Evolutionary conservation across 2,888 invertebrate species (phyloP), one percentile per base, ranked within the genome.

Genomic region (Heteromyza rotundicornis): DNA sequence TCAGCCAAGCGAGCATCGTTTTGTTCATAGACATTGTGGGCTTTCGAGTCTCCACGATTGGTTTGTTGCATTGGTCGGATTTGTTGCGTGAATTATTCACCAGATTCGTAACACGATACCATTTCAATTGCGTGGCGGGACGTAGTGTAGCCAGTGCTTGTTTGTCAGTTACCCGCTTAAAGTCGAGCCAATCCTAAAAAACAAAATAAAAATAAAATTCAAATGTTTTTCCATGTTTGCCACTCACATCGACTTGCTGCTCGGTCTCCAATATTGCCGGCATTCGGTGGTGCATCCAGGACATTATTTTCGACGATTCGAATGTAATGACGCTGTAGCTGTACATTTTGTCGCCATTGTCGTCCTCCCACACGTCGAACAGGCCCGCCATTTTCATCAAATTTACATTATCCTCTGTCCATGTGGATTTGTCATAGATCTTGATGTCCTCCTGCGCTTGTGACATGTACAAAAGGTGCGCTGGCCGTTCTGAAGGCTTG

Each of bases 271-370:
- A 84, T 71, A 94, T 86, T n/a, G 92, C 90, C 60, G 94, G 94
- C 87, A 90, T 89, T 75, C 94, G 86, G 72, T 92, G 89, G 83
- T 94, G 94, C 56, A 94, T 83, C 90, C 90, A 91, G 32, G 87
- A 85, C 66, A 92, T 79, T 16, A 87, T 85, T 36, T 85, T 80
- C 66, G 89, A 89, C 0, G 92, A 88, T 49, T 90, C 89, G 85
- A 89, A 91, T 16, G 94, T 94, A 52, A 94, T 89, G 1, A 94
- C 85, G 50, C 90, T 87, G 78, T 91, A 94, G 65, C 90, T 90
- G 71, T 89, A 91, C 50, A 91, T 86, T 50, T 86, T 84, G 60
- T 85, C 84, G 23, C 86, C 86, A 73, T 86, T 84, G 20, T 84
- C 83, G 70, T 86, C 83, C 68, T 86, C 86, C 89, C 91, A 92